Conservation (phyloP, 2,888 invertebrate genomes). For the Pocota personata region DNA sequence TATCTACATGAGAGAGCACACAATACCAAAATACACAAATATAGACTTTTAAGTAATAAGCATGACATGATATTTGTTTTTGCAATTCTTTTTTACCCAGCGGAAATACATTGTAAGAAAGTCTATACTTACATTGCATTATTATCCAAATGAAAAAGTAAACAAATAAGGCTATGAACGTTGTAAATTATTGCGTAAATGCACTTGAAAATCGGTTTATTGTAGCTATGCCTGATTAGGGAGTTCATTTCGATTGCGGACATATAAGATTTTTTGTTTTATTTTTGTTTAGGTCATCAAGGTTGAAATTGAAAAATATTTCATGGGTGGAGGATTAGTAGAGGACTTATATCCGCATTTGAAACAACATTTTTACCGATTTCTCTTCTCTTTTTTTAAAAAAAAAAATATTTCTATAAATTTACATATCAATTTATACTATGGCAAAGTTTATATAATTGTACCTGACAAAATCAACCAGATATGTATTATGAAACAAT, state of each 20-base stretch:
- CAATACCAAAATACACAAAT: neutral
- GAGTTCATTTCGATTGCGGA: neutral
- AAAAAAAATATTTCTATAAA: neutral
- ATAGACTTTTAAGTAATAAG: neutral
- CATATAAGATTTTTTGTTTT: neutral
- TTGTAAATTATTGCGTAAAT: conserved; percentile 11
- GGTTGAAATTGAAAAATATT: neutral
- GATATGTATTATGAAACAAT: neutral
- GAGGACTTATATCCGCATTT: neutral
- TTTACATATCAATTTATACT: neutral
- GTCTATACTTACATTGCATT: neutral
- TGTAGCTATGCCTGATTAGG: neutral
- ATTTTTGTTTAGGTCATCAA: neutral
- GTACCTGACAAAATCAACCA: neutral
- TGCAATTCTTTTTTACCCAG: neutral
- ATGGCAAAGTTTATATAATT: neutral
- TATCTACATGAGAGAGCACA: conserved; percentile 13
- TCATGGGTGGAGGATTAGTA: neutral
- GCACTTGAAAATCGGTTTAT: conserved; percentile 4
- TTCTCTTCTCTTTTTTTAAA: neutral
- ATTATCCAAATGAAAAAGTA: neutral
- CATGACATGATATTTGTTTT: conserved; percentile 24
- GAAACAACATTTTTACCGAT: neutral
- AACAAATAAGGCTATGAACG: neutral
- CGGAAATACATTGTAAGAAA: conserved; percentile 25